phyloP scores from a whole-genome alignment of 2,888 invertebrate genomes.

The Neria commutata region DNA sequence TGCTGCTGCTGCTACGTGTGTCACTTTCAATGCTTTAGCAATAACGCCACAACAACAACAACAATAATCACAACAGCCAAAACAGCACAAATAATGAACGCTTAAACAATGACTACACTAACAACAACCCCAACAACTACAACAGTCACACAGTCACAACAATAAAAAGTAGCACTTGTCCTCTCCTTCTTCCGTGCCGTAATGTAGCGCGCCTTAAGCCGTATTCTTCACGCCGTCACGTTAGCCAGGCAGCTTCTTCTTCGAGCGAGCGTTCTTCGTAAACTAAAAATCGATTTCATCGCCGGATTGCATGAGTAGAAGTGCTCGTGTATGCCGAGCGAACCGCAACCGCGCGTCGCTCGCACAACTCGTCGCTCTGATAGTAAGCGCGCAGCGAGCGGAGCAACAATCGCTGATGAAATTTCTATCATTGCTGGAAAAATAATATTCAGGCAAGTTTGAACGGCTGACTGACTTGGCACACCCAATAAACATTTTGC shows the following conservation, averaged over 20 bases:
- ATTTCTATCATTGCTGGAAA: conserved; percentile 28
- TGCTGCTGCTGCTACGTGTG: too few species aligned
- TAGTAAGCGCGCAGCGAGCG: not conserved
- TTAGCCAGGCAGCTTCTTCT: conserved; percentile 26
- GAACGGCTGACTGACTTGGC: not conserved
- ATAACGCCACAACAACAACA: too few species aligned
- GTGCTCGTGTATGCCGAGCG: conserved; percentile 3
- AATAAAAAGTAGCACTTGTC: too few species aligned
- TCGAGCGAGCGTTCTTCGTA: conserved; percentile 30
- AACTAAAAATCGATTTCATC: conserved; percentile 32
- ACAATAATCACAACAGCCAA: too few species aligned
- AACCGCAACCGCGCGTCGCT: not conserved
- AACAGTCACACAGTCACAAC: too few species aligned
- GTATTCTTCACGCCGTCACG: not conserved
- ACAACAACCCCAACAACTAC: too few species aligned
- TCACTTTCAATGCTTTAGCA: too few species aligned
- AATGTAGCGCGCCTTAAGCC: not conserved
- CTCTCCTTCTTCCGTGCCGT: too few species aligned
- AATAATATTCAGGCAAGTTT: not conserved
- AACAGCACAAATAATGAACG: too few species aligned
- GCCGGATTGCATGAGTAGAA: conserved; percentile 22
- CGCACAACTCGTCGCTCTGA: not conserved
- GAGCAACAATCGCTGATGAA: conserved; percentile 21
- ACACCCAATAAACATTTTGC: too few species aligned
- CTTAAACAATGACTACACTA: too few species aligned